Conservation (phyloP, 2,888 invertebrate species). For the Cheilosia pagana region DNA sequence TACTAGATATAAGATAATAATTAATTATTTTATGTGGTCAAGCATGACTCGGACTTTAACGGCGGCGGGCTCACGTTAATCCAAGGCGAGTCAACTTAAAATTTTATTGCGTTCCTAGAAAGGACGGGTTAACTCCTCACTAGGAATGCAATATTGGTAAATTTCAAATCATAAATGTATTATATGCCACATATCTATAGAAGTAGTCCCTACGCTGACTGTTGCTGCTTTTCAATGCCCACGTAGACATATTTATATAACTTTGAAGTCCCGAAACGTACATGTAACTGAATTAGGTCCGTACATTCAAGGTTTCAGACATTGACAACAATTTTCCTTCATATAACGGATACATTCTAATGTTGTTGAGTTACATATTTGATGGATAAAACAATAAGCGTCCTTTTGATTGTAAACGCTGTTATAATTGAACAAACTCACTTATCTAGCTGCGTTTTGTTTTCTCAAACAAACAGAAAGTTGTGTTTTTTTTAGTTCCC, state of each 20-base stretch:
- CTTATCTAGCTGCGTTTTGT: background rate
- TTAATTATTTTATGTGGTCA: background rate
- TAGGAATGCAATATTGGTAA: constrained; percentile 6
- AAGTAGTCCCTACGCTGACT: background rate
- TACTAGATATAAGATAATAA: background rate
- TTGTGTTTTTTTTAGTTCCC: no score
- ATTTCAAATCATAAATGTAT: background rate
- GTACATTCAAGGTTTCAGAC: background rate
- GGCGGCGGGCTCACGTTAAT: constrained; percentile 43
- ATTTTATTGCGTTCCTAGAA: constrained; percentile 3
- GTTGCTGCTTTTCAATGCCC: constrained; percentile 21
- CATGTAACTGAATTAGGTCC: background rate
- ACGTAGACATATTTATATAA: background rate
- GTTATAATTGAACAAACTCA: no score
- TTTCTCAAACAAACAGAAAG: background rate
- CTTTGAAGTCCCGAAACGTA: no score
- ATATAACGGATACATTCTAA: no score
- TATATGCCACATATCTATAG: background rate
- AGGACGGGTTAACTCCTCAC: background rate
- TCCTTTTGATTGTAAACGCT: background rate
- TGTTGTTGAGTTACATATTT: no score
- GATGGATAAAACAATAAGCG: background rate
- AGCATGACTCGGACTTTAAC: constrained; percentile 12
- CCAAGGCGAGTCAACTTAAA: constrained; percentile 19
- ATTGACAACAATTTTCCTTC: background rate